Percentiles rank a stretch among this genome's conserved stretches.
Evolutionary conservation across 2,888 invertebrate species (phyloP).

Genomic region (Euspilapteryx auroguttella): DNA sequence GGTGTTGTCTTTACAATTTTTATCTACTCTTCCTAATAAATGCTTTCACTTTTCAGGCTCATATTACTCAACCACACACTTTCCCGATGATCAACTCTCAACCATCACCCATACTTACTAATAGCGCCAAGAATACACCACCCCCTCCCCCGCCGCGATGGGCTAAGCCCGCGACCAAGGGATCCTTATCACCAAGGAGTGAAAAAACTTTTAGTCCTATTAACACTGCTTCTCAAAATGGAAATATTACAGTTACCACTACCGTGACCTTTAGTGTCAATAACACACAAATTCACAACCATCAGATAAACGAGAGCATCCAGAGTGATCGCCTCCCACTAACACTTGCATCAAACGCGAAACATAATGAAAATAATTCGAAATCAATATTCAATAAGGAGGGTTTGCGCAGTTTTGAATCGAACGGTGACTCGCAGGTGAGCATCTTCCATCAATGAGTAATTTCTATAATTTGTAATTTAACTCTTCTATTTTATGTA

Average conservation of each 20-base stretch:
- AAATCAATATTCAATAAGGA: conserved; percentile 32
- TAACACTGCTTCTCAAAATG: conserved; percentile 55
- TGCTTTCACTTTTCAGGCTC: conserved; percentile 54
- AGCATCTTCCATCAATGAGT: too few species aligned
- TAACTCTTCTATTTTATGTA: too few species aligned
- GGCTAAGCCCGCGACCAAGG: conserved; percentile 73
- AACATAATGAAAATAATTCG: conserved; percentile 41
- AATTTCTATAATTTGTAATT: too few species aligned
- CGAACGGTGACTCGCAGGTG: conserved; percentile 43
- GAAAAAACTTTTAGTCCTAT: conserved; percentile 45
- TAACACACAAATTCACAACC: conserved; percentile 54
- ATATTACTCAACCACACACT: conserved; percentile 57
- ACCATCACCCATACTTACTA: conserved; percentile 36
- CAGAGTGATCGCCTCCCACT: conserved; percentile 50
- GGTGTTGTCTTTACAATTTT: conserved; percentile 18
- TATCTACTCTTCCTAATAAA: conserved; percentile 17
- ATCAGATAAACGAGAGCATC: conserved; percentile 52
- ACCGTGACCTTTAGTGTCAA: conserved; percentile 83
- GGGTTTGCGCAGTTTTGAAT: conserved; percentile 29
- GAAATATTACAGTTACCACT: conserved; percentile 82
- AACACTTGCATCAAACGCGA: conserved; percentile 55
- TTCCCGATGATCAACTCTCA: conserved; percentile 39
- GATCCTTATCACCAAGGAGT: conserved; percentile 44
- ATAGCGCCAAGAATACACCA: conserved; percentile 61
- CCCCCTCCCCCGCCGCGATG: conserved; percentile 85